Percentiles rank a stretch among this genome's conserved stretches.
Evolutionary conservation across 1,140 invertebrate species (phyloP).

Genomic region (Scaptomyza montana): DNA sequence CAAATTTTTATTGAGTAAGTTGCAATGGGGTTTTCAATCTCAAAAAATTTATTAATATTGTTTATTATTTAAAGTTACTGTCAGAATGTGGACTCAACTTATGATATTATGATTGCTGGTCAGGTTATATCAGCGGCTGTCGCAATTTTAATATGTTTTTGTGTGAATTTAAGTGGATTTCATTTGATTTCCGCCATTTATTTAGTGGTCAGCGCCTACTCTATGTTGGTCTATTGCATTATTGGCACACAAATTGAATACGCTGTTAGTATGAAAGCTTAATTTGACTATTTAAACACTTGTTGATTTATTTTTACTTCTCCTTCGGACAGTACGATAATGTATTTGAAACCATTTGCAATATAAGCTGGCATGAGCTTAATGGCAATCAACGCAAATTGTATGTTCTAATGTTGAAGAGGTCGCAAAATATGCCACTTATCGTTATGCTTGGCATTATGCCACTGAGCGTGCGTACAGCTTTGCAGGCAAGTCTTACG

Average conservation of each 20-base stretch:
- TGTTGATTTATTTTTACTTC: not conserved
- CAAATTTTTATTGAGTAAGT: constrained; percentile 58
- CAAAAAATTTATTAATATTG: too few species aligned
- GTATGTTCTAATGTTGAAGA: constrained; percentile 29
- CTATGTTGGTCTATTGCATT: constrained; percentile 63
- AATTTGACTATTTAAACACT: not conserved
- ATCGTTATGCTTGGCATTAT: not conserved
- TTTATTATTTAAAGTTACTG: constrained; percentile 28
- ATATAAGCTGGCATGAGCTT: constrained; percentile 53
- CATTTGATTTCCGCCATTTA: constrained; percentile 49
- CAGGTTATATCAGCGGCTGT: constrained; percentile 57
- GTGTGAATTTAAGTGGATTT: constrained; percentile 47
- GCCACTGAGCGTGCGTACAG: constrained; percentile 14
- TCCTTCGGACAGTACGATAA: constrained; percentile 46
- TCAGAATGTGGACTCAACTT: constrained; percentile 41
- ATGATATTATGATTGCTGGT: constrained; percentile 49
- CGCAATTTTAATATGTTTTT: constrained; percentile 48
- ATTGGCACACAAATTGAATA: constrained; percentile 65
- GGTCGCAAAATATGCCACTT: constrained; percentile 24
- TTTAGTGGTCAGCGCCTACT: constrained; percentile 55
- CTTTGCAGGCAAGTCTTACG: constrained; percentile 11
- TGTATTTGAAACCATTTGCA: constrained; percentile 47
- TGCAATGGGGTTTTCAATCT: too few species aligned
- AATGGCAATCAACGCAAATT: constrained; percentile 48
- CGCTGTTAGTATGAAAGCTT: constrained; percentile 35